phyloP scores from a whole-genome alignment of 2,113 vertebrate genomes.

The Corythaixoides concolor region DNA sequence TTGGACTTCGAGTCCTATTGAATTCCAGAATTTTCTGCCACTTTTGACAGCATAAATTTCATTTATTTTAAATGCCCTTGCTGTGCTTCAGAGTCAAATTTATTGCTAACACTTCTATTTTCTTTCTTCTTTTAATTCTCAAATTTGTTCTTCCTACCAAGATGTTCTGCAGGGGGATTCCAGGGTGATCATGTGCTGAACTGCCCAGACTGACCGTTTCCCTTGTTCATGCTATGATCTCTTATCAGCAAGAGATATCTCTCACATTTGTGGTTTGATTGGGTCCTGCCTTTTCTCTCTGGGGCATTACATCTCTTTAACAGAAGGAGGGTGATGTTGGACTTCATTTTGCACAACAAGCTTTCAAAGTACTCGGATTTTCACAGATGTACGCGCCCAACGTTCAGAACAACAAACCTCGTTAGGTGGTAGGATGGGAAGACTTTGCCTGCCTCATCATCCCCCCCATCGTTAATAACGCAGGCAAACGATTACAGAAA shows the following conservation, averaged over 20 bases:
- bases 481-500: not conserved
- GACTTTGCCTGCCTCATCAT: not conserved
- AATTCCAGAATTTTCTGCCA: not conserved
- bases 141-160: not conserved
- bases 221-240: fast-evolving
- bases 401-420: fast-evolving
- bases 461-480: not conserved
- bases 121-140: not conserved
- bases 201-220: fast-evolving
- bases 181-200: not conserved
- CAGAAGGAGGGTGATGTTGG: not conserved
- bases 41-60: not conserved
- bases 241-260: not conserved
- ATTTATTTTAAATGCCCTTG: not conserved
- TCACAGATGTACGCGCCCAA: fast-evolving
- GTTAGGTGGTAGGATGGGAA: not conserved
- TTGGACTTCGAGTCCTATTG: not conserved
- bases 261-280: fast-evolving
- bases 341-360: not conserved
- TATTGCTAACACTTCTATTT: not conserved
- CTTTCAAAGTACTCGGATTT: not conserved
- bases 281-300: not conserved
- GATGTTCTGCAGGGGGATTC: not conserved
- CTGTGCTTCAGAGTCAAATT: not conserved
- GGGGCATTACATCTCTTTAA: not conserved